Percentiles rank a stretch among this genome's conserved stretches.
Conservation (phyloP, 1,140 invertebrate genomes). For the Leguminivora glycinivorella region DNA sequence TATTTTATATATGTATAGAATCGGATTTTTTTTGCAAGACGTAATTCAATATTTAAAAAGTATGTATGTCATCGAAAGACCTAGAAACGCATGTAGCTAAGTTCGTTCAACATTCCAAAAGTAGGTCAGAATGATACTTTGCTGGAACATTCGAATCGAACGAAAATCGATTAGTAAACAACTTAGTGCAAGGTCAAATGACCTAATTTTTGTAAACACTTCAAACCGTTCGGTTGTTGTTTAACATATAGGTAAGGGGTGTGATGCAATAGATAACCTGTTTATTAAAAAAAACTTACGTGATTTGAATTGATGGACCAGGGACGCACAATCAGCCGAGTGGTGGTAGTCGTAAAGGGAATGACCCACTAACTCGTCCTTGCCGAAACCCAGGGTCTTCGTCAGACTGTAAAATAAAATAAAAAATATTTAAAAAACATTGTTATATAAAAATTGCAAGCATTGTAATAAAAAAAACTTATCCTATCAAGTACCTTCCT, state of each 20-base stretch:
- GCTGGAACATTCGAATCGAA: not conserved
- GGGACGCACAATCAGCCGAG: constrained; percentile 87
- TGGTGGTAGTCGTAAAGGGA: constrained; percentile 95
- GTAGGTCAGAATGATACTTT: constrained; percentile 1
- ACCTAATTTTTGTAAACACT: not conserved
- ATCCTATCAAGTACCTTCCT: not conserved
- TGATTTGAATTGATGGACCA: constrained; percentile 92
- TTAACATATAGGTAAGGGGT: not conserved
- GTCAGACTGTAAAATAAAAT: constrained; percentile 85
- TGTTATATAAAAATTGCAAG: not conserved
- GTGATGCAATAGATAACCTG: not conserved
- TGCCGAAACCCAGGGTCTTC: constrained; percentile 89
- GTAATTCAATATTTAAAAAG: not conserved
- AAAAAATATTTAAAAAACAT: not conserved
- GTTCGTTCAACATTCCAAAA: not conserved
- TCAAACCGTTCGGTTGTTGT: not conserved
- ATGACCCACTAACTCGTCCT: constrained; percentile 89
- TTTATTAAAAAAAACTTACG: constrained; percentile 85
- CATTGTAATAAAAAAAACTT: not conserved
- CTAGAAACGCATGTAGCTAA: not conserved
- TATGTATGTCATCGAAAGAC: not conserved
- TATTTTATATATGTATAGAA: no score
- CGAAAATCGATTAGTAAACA: not conserved
- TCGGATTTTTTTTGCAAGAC: no score
- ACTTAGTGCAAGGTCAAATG: not conserved